Evolutionary conservation across 2,797 vertebrate species (phyloP).

Genomic region (Moxostoma hubbsi): DNA sequence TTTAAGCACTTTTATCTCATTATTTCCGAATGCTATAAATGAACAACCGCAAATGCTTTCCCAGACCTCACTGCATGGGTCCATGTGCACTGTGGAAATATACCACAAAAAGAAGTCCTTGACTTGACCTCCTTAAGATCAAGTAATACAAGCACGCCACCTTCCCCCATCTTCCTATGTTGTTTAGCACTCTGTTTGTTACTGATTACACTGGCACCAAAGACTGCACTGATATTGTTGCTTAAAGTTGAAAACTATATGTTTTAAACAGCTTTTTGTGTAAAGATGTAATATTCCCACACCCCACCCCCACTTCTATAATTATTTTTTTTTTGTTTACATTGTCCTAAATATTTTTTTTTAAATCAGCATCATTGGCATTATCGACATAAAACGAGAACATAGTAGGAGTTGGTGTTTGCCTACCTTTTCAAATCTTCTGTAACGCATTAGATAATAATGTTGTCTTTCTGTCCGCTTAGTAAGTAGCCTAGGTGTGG

Average conservation of each 20-base stretch:
- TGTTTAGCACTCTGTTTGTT: conserved; percentile 34
- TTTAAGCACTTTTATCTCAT: background rate
- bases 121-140: conserved; percentile 58
- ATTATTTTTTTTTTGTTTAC: background rate
- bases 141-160: conserved; percentile 37
- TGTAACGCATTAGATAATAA: background rate
- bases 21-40: conserved; percentile 1
- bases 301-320: background rate
- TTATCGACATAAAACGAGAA: background rate
- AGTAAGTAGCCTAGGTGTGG: conserved; percentile 3
- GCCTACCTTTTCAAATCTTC: conserved; percentile 19
- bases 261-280: conserved; percentile 14
- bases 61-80: conserved; percentile 15
- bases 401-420: background rate
- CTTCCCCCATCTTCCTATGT: conserved; percentile 9
- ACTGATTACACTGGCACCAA: conserved; percentile 29
- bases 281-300: background rate
- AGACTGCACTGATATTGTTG: conserved; percentile 17
- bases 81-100: background rate
- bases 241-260: background rate
- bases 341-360: background rate
- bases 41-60: conserved; percentile 5
- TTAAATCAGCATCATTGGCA: background rate
- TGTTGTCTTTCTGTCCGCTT: background rate
- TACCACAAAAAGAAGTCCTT: conserved; percentile 50